phyloP scores from a whole-genome alignment of 2,113 vertebrate species.

The Leucoraja erinaceus region DNA sequence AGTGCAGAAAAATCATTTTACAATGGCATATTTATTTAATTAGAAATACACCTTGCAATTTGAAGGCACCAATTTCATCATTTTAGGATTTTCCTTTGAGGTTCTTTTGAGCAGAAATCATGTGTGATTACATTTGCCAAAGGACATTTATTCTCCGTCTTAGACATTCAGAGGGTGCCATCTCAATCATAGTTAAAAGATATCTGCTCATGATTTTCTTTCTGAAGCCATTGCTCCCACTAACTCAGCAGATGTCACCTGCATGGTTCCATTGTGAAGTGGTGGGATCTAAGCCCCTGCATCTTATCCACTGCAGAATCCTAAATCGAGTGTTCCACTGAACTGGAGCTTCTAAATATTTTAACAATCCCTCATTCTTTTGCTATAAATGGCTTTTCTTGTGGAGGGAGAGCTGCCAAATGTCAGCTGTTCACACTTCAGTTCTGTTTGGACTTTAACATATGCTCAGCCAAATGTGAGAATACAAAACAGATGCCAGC shows the following conservation, averaged over 20 bases:
- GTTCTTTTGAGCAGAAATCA: not conserved
- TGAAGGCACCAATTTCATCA: not conserved
- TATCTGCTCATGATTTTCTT: too few relatives aligned
- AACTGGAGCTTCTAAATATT: not conserved
- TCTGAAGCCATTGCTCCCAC: not conserved
- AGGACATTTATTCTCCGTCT: not conserved
- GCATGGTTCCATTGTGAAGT: not conserved
- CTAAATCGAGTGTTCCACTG: not conserved
- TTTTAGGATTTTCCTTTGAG: not conserved
- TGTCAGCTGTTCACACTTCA: too few relatives aligned
- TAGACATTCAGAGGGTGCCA: not conserved
- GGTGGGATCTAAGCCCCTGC: not conserved
- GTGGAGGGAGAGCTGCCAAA: not conserved
- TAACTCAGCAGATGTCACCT: not conserved
- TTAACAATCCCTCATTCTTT: not conserved
- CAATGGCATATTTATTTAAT: not conserved
- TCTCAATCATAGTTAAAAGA: not conserved
- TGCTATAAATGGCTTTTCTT: not conserved
- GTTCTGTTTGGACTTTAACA: too few relatives aligned
- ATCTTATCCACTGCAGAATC: not conserved
- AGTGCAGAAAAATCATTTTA: not conserved
- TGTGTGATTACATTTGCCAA: not conserved
- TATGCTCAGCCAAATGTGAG: too few relatives aligned
- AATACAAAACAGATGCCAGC: too few relatives aligned
- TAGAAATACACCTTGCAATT: not conserved